phyloP scores from a whole-genome alignment of 1,140 invertebrate species.

The Ips typographus region DNA sequence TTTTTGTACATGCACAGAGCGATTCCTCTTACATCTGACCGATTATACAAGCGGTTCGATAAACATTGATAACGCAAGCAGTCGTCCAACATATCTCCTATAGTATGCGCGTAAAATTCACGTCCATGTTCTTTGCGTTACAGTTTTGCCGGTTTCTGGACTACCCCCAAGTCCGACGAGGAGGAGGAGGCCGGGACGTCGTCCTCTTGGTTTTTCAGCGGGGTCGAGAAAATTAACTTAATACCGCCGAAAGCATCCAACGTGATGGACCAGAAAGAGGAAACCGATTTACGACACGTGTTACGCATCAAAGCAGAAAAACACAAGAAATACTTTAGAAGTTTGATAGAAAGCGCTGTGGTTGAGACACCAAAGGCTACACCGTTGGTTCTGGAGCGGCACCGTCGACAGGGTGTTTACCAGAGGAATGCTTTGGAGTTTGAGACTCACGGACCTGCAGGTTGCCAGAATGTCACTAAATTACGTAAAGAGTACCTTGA shows the following conservation, averaged over 20 bases:
- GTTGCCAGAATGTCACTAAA: constrained; percentile 42
- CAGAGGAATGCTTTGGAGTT: constrained; percentile 30
- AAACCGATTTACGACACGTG: constrained; percentile 37
- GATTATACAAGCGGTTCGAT: constrained; percentile 21
- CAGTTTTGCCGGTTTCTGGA: constrained; percentile 47
- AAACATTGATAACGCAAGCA: constrained; percentile 32
- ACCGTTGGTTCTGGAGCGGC: constrained; percentile 30
- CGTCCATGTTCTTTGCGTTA: constrained; percentile 21
- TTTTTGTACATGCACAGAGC: constrained; percentile 11
- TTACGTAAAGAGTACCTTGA: constrained; percentile 44
- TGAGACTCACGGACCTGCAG: constrained; percentile 6
- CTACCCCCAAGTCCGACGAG: constrained; percentile 27
- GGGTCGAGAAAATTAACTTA: constrained; percentile 14
- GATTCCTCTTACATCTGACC: constrained; percentile 7
- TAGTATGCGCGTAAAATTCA: constrained; percentile 19
- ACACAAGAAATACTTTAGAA: constrained; percentile 40
- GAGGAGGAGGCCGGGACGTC: constrained; percentile 33
- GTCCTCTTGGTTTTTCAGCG: constrained; percentile 37
- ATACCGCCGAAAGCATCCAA: constrained; percentile 8
- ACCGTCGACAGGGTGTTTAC: constrained; percentile 43
- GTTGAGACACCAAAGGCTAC: not conserved
- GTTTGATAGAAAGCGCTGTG: constrained; percentile 26
- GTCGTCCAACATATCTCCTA: constrained; percentile 18
- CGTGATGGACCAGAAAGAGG: constrained; percentile 13
- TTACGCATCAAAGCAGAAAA: constrained; percentile 39